A percentile compares a stretch with the other conserved stretches of the same genome.
These are phyloP conservation scores for Tachina lurida DNA, from an alignment of 2,888 invertebrate genomes.

Conservation along the genomic window DNA sequence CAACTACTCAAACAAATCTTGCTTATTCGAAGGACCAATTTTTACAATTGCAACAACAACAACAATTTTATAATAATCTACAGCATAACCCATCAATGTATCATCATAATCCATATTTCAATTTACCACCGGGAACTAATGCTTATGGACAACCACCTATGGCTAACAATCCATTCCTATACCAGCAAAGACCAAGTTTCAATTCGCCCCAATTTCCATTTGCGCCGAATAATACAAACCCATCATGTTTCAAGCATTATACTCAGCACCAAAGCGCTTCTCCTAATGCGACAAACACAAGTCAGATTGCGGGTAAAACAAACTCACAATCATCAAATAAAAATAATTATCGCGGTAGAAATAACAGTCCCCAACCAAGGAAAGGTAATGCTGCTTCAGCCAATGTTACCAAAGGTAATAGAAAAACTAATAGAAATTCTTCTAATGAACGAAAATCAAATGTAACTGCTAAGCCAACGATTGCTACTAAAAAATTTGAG, in stretches of 20 bases:
- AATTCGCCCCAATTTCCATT: not conserved
- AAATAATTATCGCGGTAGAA: not conserved
- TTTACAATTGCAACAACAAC: slow-evolving; percentile 1
- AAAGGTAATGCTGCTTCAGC: not conserved
- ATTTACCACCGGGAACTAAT: not conserved
- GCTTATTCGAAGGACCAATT: slow-evolving; percentile 2
- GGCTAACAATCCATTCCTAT: not conserved
- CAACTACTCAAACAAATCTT: not conserved
- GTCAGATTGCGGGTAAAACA: not conserved
- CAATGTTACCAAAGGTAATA: not conserved
- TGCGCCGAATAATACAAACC: not conserved
- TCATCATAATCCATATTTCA: slow-evolving; percentile 2
- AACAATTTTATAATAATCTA: not conserved
- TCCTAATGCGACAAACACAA: not conserved
- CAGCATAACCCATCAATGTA: not conserved
- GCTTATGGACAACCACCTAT: not conserved
- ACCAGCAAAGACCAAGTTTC: not conserved
- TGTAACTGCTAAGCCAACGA: not conserved
- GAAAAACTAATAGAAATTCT: not conserved
- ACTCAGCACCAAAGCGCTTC: not conserved
- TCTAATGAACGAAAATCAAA: not conserved
- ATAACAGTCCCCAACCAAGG: not conserved
- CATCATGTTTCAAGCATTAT: not conserved
- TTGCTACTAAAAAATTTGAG: not conserved
- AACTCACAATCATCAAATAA: not conserved